Base-by-base conservation (phyloP, 1,140 invertebrate genomes). In the Andricus grossulariae region DNA sequence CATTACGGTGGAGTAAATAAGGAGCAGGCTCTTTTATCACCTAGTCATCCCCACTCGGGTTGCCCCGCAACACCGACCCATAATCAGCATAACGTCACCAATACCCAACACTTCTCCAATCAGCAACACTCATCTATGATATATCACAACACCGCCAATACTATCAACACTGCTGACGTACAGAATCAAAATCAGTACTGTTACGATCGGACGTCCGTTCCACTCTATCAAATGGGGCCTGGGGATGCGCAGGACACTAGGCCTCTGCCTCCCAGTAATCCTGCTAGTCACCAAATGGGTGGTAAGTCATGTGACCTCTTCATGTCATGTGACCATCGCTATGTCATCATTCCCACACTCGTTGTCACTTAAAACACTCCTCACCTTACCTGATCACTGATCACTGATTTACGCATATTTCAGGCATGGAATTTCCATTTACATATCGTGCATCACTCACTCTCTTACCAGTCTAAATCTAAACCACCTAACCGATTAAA, bases 151-250 rank as follows among this genome's bases (percentile, higher is more conserved):
- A 87, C 84, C 73, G 85, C 88, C 73, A 90, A 87, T 80, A 89
- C 87, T 77, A 86, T 89, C 85, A 90, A 86, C 84, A 87, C 87
- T 81, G 86, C 85, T 80, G 88, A 90, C 77, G 88, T 90, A 88
- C 91, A 91, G 86, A 90, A 88, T 86, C 60, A 66, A 66, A 92
- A 91, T 90, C 93, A 93, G 90, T 93, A 92, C 91, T 93, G 92
- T 93, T 93, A 93, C 87, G 93, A 93, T 92, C 92, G 93, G 89
- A 90, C 92, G 88, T 88, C 88, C 49, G 91, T 92, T 89, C 88
- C 91, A 89, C 90, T 92, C 84, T 93, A 93, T 90, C 88, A 89
- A 87, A 90, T 91, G 87, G 91, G 87, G 87, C 91, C 89, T 88
- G 92, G 88, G 84, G 92, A 92, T 85, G 87, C 88, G 82, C 91